These are phyloP conservation scores for Anagyrus pseudococci DNA, from an alignment of 2,888 invertebrate species.

Conservation along the genomic window DNA sequence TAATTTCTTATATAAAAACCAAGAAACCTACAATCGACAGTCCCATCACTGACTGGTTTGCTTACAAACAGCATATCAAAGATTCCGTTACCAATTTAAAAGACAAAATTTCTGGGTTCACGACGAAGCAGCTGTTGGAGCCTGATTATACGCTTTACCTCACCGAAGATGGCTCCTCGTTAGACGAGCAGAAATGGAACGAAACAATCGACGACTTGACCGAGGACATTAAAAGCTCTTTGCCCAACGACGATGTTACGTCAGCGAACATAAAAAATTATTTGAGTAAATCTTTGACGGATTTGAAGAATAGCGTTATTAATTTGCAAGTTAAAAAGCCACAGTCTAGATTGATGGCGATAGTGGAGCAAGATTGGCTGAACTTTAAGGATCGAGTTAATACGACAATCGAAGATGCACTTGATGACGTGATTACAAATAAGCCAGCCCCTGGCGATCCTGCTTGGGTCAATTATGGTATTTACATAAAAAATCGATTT, in stretches of 20 bases:
- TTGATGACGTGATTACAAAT: constrained; percentile 38
- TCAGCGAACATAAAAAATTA: constrained; percentile 16
- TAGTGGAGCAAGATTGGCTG: constrained; percentile 37
- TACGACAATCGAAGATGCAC: constrained; percentile 32
- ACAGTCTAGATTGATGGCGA: constrained; percentile 10
- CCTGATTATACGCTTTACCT: not conserved
- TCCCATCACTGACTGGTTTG: constrained; percentile 15
- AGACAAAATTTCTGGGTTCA: constrained; percentile 7
- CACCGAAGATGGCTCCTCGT: constrained; percentile 5
- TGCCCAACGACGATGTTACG: constrained; percentile 2
- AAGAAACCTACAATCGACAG: constrained; percentile 7
- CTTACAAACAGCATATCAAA: constrained; percentile 28
- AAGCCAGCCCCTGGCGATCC: constrained; percentile 39
- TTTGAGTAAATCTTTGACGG: constrained; percentile 11
- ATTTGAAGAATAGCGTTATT: constrained; percentile 11
- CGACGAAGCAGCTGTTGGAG: not conserved
- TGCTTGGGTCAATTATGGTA: constrained; percentile 24
- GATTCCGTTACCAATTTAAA: constrained; percentile 13
- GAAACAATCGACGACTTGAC: constrained; percentile 22
- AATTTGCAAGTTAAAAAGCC: not conserved
- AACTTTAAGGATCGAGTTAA: constrained; percentile 40
- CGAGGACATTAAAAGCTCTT: constrained; percentile 3
- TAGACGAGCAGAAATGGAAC: constrained; percentile 30
- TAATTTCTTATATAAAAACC: constrained; percentile 10
- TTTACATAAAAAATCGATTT: constrained; percentile 40